Evolutionary conservation across 2,797 vertebrate genomes (phyloP).

Genomic region (Cyclura pinguis): DNA sequence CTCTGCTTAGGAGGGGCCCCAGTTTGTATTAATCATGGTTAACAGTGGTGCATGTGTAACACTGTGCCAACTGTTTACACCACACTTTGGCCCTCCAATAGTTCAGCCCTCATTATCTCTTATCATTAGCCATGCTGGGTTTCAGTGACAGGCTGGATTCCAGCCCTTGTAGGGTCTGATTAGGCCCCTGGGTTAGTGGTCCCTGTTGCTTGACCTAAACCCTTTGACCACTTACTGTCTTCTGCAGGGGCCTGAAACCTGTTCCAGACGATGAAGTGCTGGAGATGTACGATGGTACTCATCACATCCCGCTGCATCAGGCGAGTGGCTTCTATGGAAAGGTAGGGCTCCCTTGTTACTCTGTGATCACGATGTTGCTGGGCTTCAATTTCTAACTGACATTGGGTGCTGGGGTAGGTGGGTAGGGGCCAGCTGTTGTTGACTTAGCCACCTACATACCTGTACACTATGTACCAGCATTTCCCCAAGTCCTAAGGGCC

Average conservation of each 20-base stretch:
- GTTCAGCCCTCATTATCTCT: background rate
- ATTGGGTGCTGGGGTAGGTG: too few species aligned
- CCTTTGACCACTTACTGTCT: background rate
- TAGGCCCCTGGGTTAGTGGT: background rate
- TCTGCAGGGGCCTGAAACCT: slow-evolving; percentile 83
- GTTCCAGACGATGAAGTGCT: slow-evolving; percentile 86
- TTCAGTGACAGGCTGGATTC: background rate
- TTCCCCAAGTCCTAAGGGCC: background rate
- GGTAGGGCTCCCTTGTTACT: slow-evolving; percentile 70
- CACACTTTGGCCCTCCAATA: background rate
- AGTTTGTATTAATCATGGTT: background rate
- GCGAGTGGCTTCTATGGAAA: slow-evolving; percentile 91
- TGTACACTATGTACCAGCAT: background rate
- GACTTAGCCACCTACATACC: background rate
- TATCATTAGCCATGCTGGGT: background rate
- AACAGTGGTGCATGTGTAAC: background rate
- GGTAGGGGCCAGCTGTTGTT: background rate
- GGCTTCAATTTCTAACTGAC: background rate
- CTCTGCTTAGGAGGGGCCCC: background rate
- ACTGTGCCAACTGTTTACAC: background rate
- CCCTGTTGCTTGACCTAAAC: background rate
- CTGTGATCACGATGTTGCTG: background rate
- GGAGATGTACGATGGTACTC: slow-evolving; percentile 85
- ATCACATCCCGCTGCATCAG: slow-evolving; percentile 85
- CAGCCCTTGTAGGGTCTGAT: too few species aligned